Evolutionary conservation across 2,888 invertebrate genomes (phyloP), one percentile per base, ranked within the genome.

Genomic region (Hydraecia micacea): DNA sequence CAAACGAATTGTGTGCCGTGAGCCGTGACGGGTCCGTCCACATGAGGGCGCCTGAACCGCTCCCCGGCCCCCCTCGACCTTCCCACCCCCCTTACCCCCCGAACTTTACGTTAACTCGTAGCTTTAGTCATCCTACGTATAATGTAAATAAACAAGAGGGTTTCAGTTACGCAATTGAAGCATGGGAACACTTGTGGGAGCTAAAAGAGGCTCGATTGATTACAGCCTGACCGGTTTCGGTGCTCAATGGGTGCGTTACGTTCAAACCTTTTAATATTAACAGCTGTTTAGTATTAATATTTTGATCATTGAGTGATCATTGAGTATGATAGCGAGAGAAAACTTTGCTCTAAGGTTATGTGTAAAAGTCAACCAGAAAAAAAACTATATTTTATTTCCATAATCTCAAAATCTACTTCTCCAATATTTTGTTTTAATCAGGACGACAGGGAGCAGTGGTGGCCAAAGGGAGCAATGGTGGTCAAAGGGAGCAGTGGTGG

Each of bases 1-100:
- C 96, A 96, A 96, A 97, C 96, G 93, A 96, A 96, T 94, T 95
- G 96, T 96, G 96, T 93, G 93, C 95, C 91, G 87, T 95, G 96
- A 95, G 94, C 94, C 95, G 96, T 96, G 93, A 95, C 92, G 92
- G 92, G 92, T 91, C 92, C 92, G 92, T 95, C 91, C 96, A 94
- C 96, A 95, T 96, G 96, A 96, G 91, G 92, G 95, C 92, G 92
- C 91, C 92, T 90, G 92, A 92, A 91, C 92, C 89, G 86, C 80
- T 79, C 88, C 91, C 87, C 88, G 69, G 88, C 77, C 87, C 83
- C 85, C 87, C 90, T 77, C 86, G 73, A 84, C 87, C 86, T 81
- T 87, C 89, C 85, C 79, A 76, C 77, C 86, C 78, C 83, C 39
- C 68, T 32, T 74, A 70, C 77, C 83, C 82, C 74, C 83, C 86